A percentile compares a stretch with the other conserved stretches of the same genome.
phyloP scores from a whole-genome alignment of 1,140 invertebrate genomes.

The Lepidostoma basale region DNA sequence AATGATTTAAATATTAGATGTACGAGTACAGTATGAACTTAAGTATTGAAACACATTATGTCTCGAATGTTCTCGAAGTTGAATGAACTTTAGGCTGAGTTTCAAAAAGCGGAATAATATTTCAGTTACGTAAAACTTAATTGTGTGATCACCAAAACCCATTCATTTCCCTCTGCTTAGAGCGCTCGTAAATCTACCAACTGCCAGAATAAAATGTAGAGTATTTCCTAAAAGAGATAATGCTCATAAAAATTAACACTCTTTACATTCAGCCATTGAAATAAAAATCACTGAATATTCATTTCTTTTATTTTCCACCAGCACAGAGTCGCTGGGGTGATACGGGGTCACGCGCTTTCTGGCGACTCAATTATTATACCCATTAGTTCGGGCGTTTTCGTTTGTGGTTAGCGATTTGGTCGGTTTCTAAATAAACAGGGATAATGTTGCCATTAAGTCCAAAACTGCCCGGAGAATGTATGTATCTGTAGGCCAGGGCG shows the following conservation, averaged over 20 bases:
- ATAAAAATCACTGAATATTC: neutral
- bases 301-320: neutral
- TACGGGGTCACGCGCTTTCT: neutral
- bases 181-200: neutral
- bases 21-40: too few species aligned
- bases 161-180: neutral
- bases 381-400: slow-evolving; percentile 7
- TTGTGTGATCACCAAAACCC: neutral
- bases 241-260: neutral
- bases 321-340: neutral
- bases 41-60: too few species aligned
- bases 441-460: slow-evolving; percentile 8
- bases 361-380: neutral
- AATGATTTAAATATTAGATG: too few species aligned
- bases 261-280: neutral
- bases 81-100: too few species aligned
- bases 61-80: too few species aligned
- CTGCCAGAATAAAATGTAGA: neutral
- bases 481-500: too few species aligned
- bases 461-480: neutral
- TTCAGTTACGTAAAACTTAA: neutral
- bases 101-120: neutral
- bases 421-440: slow-evolving; percentile 4
- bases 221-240: neutral
- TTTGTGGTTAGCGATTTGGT: slow-evolving; percentile 16